Base-by-base conservation (phyloP, 1,140 invertebrate genomes). In the Halesus radiatus region DNA sequence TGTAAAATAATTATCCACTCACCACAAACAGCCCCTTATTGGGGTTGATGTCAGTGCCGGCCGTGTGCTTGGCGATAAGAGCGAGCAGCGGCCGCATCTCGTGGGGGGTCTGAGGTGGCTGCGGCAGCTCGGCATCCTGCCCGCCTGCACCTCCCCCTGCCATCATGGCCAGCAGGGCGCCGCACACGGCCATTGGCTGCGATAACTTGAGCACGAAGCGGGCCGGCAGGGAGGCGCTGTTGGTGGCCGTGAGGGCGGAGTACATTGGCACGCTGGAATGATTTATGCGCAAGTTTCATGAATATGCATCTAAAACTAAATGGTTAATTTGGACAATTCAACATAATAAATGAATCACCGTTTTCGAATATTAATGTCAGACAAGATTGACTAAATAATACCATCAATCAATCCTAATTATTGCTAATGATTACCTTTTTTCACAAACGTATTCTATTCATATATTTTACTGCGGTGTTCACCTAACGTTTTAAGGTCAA, bases 201-300 rank as follows among this genome's bases (percentile, higher is more conserved):
- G 94, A 94, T 16, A 99, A 89, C 81, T 95, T 95, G 20, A 99
- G 89, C 1, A 97, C 95, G 90, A 98, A 99, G 85, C 94, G 96
- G 0, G 97, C 97, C 1, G 97, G 96, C 84, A 99, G 88, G 85
- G 94, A 93, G 52, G 94, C 94, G 82, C 96, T 98, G 89, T 99
- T 99, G 78, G 93, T 91, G 62, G 93, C 92, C 58, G 92, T 96
- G 29, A 98, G 88, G 15, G 92, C 90, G 7, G 94, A 93, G 88
- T 97, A 98, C 0, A 93, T 92, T 2, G 97, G 97, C 60, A 92
- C 91, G 68, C 92, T 94, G n/a, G 18, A 86, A 85, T 70, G 0
- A 45, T 13, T 1, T 1, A 45, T 13, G 13, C 8, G 13, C 5
- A n/a, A n/a, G n/a, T n/a, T n/a, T n/a, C n/a, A n/a, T n/a, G n/a